Evolutionary conservation across 1,140 invertebrate genomes (phyloP).

Genomic region (Latrodectus geometricus): DNA sequence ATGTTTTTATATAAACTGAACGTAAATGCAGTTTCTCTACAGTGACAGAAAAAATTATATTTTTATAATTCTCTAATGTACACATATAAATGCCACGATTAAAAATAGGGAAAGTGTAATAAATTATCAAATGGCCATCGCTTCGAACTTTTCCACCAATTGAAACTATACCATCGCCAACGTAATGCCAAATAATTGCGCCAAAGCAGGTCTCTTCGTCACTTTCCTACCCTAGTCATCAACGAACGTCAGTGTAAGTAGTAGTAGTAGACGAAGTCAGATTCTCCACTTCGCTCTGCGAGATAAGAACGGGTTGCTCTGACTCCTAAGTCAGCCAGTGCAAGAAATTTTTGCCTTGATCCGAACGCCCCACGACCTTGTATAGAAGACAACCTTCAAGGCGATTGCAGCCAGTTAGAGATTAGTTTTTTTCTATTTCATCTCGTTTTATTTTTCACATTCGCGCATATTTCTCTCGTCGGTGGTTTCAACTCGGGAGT

Average conservation of each 20-base stretch:
- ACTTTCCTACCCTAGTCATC: slow-evolving; percentile 45
- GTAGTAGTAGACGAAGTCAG: slow-evolving; percentile 24
- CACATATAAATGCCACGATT: too few species aligned
- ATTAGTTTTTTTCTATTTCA: slow-evolving; percentile 13
- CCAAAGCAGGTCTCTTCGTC: slow-evolving; percentile 11
- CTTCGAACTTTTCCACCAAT: too few species aligned
- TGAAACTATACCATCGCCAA: neutral
- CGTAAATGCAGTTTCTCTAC: too few species aligned
- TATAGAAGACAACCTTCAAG: slow-evolving; percentile 53
- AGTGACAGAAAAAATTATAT: too few species aligned
- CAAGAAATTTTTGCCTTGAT: slow-evolving; percentile 49
- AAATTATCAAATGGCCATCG: too few species aligned
- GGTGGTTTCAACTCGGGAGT: neutral
- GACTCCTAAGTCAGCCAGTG: neutral
- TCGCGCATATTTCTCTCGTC: too few species aligned
- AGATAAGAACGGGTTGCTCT: neutral
- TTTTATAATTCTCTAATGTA: too few species aligned
- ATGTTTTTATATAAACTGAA: too few species aligned
- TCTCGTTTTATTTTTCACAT: too few species aligned
- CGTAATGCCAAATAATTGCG: neutral
- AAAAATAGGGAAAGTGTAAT: too few species aligned
- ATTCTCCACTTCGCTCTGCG: neutral
- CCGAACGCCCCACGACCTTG: slow-evolving; percentile 49
- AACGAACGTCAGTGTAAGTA: slow-evolving; percentile 15
- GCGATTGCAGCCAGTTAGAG: slow-evolving; percentile 41